Evolutionary conservation across 2,797 vertebrate genomes (phyloP), one percentile per base, ranked within the genome.

Genomic region (Sebastiscus albofasciatus): DNA sequence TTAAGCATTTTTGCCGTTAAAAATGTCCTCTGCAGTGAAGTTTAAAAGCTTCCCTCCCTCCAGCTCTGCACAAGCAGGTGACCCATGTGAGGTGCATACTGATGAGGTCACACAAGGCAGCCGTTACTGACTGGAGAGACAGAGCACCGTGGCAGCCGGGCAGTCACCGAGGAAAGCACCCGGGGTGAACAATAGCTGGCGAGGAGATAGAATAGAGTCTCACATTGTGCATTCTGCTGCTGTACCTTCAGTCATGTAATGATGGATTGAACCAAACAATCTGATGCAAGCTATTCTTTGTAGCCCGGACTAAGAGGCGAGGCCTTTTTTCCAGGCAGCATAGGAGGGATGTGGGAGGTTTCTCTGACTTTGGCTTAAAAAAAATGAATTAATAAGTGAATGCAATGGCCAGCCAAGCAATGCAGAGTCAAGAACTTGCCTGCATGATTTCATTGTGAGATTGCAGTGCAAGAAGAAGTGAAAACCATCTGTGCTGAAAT

Each of bases 141-240:
- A 34, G 72, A 79, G 56, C 81, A 58, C 76, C 68, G 62, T 58
- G 62, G 77, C 75, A 80, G 73, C 68, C 68, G 49, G 77, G 72
- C 68, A 52, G 72, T 26, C 49, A 31, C 39, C 69, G 60, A 80
- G 29, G 29, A 80, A 77, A 61, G 84, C 72, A 67, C 59, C 67
- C 68, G 34, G 73, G 54, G 69, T 86, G 80, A 91, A 93, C 83
- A 89, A 87, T 90, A 78, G 83, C 84, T 39, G 65, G 16, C 8
- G 49, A 70, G 74, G 68, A 77, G 78, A 86, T 33, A 72, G 77
- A 90, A 85, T 81, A 76, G 75, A 90, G 76, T 65, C 67, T 72
- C 85, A 68, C 87, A 93, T 90, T 93, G 86, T 89, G 84, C 29
- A 88, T 93, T 93, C 92, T 85, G 83, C 81, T 88, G 34, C 54